Conservation (phyloP, 2,888 invertebrate genomes). For the Camptogramma bilineatum region DNA sequence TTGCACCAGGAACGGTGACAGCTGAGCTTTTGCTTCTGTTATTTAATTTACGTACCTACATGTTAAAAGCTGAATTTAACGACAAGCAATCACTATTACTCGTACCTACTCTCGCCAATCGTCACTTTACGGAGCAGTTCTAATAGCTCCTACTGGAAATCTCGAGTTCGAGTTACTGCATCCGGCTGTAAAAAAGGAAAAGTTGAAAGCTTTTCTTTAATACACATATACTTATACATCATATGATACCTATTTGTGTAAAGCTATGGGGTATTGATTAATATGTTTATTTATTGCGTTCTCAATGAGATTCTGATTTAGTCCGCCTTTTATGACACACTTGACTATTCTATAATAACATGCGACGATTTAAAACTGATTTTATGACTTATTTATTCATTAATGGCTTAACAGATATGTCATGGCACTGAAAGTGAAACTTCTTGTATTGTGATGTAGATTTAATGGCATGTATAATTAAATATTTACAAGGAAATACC, state of each 20-base stretch:
- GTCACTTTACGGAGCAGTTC: conserved; percentile 46
- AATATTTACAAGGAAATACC: conserved; percentile 16
- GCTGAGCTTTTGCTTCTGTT: conserved; percentile 26
- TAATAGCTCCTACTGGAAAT: conserved; percentile 52
- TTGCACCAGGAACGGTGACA: conserved; percentile 37
- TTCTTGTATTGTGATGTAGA: conserved; percentile 28
- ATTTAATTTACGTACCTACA: conserved; percentile 32
- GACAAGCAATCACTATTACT: conserved; percentile 54
- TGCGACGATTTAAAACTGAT: conserved; percentile 27
- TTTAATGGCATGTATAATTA: conserved; percentile 22
- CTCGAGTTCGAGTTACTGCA: conserved; percentile 52
- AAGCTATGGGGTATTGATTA: conserved; percentile 32
- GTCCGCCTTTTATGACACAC: conserved; percentile 49
- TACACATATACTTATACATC: conserved; percentile 38
- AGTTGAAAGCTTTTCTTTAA: conserved; percentile 55
- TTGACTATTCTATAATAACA: conserved; percentile 18
- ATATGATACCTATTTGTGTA: conserved; percentile 35
- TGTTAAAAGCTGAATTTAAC: conserved; percentile 57
- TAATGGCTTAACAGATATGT: conserved; percentile 24
- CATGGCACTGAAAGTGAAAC: conserved; percentile 23
- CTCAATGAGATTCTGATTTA: conserved; percentile 48
- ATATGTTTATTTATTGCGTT: conserved; percentile 32
- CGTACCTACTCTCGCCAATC: conserved; percentile 47
- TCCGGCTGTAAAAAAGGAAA: conserved; percentile 64
- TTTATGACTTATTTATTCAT: conserved; percentile 33